phyloP scores from a whole-genome alignment of 2,888 invertebrate genomes.

The Synergus itoensis region DNA sequence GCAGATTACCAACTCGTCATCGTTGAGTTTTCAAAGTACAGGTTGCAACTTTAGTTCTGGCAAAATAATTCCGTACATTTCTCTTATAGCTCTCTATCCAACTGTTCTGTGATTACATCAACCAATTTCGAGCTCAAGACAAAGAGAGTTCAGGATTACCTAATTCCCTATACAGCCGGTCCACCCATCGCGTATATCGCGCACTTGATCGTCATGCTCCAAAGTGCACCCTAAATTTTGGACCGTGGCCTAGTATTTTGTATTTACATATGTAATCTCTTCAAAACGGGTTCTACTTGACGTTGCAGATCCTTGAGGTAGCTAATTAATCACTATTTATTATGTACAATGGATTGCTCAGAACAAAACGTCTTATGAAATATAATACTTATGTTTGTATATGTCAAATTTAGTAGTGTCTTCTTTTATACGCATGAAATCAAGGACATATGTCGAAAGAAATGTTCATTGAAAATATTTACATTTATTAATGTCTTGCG shows the following conservation, averaged over 20 bases:
- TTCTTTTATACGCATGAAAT: background rate
- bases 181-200: constrained; percentile 47
- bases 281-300: constrained; percentile 11
- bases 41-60: constrained; percentile 28
- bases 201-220: constrained; percentile 56
- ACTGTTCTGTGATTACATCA: constrained; percentile 21
- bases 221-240: constrained; percentile 39
- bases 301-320: constrained; percentile 22
- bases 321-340: constrained; percentile 41
- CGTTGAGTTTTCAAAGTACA: constrained; percentile 24
- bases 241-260: constrained; percentile 42
- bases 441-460: constrained; percentile 5
- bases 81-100: constrained; percentile 12
- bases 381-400: background rate
- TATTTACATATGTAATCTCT: constrained; percentile 11
- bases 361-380: background rate
- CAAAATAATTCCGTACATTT: constrained; percentile 5
- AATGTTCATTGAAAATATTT: background rate
- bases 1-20: constrained; percentile 13
- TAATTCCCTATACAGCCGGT: constrained; percentile 17
- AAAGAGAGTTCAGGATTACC: constrained; percentile 30
- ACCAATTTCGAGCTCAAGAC: constrained; percentile 30
- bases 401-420: background rate
- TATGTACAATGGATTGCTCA: constrained; percentile 22
- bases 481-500: background rate